Conservation (phyloP, 2,113 vertebrate genomes). For the Nettapus auritus region DNA sequence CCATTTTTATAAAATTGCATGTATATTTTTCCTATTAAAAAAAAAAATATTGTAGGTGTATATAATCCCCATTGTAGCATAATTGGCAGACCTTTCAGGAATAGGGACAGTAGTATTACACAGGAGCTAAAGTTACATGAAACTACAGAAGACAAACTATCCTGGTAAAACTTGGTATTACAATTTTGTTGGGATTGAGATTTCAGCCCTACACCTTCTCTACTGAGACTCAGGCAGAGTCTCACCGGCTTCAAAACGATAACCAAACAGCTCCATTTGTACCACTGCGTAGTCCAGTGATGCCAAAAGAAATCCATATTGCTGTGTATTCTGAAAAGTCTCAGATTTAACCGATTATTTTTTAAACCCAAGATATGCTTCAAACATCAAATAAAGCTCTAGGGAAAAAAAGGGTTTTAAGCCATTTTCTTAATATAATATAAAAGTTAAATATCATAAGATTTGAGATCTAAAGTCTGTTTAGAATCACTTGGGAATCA, state of each 20-base stretch:
- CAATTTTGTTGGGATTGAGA: background rate
- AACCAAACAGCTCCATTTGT: background rate
- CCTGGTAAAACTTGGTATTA: background rate
- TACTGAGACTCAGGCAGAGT: background rate
- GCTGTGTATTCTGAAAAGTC: background rate
- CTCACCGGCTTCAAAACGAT: background rate
- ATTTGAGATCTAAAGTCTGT: constrained; percentile 17
- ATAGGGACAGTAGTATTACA: background rate
- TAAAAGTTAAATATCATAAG: constrained; percentile 20
- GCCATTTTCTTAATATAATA: background rate
- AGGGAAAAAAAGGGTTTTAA: background rate
- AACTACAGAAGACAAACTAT: background rate
- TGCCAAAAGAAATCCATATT: background rate
- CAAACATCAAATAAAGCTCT: constrained; percentile 61
- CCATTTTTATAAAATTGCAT: background rate
- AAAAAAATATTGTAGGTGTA: background rate
- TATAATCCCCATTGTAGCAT: background rate
- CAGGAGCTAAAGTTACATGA: background rate
- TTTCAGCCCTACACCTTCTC: background rate
- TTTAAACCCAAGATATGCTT: constrained; percentile 71
- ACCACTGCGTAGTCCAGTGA: background rate
- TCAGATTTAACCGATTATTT: background rate
- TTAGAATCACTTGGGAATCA: constrained; percentile 62
- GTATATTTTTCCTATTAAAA: too few relatives aligned
- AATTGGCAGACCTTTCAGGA: background rate